A percentile compares a stretch with the other conserved stretches of the same genome.
phyloP scores from a whole-genome alignment of 2,888 invertebrate species.

The Cheilosia grossa region DNA sequence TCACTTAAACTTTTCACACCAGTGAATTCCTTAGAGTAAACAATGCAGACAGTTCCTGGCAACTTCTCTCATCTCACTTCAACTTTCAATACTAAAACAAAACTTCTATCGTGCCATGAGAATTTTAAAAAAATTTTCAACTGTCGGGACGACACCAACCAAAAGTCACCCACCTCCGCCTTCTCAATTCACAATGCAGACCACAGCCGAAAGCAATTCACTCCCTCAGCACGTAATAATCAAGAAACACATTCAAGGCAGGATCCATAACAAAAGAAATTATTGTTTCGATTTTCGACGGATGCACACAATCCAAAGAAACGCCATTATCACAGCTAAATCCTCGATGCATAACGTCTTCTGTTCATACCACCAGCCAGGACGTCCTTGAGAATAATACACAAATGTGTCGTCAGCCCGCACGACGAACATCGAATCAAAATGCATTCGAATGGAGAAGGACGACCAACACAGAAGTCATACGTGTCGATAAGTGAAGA shows the following conservation, averaged over 20 bases:
- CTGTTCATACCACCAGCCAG: not conserved
- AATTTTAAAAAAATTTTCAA: not conserved
- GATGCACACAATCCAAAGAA: conserved; percentile 1
- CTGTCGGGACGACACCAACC: not conserved
- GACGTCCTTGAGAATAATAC: conserved; percentile 28
- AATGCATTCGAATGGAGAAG: conserved; percentile 7
- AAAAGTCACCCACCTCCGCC: not conserved
- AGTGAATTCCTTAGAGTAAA: too few species aligned
- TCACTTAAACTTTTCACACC: too few species aligned
- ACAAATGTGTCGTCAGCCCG: conserved; percentile 11
- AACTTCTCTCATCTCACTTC: too few species aligned
- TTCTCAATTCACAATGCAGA: not conserved
- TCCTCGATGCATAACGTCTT: conserved; percentile 7
- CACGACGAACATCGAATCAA: conserved; percentile 8
- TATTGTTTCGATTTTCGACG: conserved; percentile 43
- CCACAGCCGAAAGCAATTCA: not conserved
- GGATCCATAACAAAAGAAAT: conserved; percentile 32
- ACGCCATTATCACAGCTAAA: conserved; percentile 1
- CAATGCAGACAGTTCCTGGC: too few species aligned
- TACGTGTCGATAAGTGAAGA: conserved; percentile 4
- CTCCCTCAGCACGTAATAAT: conserved; percentile 16
- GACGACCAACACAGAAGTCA: conserved; percentile 16
- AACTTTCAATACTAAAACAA: too few species aligned
- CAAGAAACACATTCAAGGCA: conserved; percentile 37
- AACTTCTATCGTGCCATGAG: not conserved